These are phyloP conservation scores for Spisula subtruncata DNA, from an alignment of 2,888 invertebrate species.

Conservation along the genomic window DNA sequence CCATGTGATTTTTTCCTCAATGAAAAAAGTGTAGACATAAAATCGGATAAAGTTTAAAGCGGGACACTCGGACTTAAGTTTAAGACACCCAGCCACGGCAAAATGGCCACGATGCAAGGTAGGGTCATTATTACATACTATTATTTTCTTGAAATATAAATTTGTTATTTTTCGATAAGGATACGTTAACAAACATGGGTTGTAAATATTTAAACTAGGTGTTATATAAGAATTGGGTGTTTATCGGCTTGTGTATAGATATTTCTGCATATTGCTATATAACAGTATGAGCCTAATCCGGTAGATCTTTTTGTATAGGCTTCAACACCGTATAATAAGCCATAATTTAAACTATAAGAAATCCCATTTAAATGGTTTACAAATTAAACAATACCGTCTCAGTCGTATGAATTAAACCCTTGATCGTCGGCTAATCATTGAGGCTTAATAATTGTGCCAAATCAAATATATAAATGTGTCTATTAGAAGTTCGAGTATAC, in stretches of 20 bases:
- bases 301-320: constrained; percentile 39
- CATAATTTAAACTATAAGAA: constrained; percentile 33
- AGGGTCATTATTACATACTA: background rate
- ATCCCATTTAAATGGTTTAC: constrained; percentile 35
- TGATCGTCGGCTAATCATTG: constrained; percentile 25
- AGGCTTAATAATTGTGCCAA: constrained; percentile 33
- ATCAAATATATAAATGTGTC: constrained; percentile 21
- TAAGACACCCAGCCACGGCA: background rate
- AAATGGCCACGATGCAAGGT: constrained; percentile 60
- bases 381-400: constrained; percentile 40
- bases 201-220: constrained; percentile 6
- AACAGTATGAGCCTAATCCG: constrained; percentile 8
- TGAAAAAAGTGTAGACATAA: constrained; percentile 30
- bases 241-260: background rate
- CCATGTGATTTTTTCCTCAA: constrained; percentile 51
- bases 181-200: background rate
- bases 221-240: constrained; percentile 7
- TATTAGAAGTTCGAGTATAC: background rate
- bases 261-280: background rate
- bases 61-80: constrained; percentile 11
- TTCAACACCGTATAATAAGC: constrained; percentile 48
- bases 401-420: constrained; percentile 30
- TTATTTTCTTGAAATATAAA: constrained; percentile 5
- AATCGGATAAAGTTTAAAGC: constrained; percentile 35
- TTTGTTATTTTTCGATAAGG: background rate